Base-by-base conservation (phyloP, 2,797 vertebrate genomes). In the Myotis daubentonii region DNA sequence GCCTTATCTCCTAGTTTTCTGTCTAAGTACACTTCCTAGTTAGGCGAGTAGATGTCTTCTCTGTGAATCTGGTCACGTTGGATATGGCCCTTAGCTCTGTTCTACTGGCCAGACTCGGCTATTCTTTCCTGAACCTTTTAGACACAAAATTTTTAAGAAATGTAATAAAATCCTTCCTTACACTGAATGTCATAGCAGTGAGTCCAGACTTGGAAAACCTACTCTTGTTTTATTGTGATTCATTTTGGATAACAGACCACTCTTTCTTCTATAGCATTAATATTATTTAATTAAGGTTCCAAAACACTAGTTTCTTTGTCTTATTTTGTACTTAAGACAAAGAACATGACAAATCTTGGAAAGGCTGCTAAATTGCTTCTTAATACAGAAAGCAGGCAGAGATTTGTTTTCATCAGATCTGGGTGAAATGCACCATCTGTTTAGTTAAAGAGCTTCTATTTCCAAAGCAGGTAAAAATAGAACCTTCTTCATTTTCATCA, bases 221-320 rank as follows among this genome's bases (percentile, higher is more conserved):
- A 80, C 38, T 97, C 44, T 86, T 89, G 19, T 71, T 51, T 96
- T 95, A 83, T 94, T 95, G 87, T 85, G 44, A 89, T 96, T 86
- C 70, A 76, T 92, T 97, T 94, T 93, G 85, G 28, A 89, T 33
- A 75, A 30, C n/a, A 93, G n/a, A 68, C 23, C 33, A 95, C 36
- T 28, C 33, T 93, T 94, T 96, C 60, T 96, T 94, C 94, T 97
- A 47, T 30, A 97, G 36, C 65, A 96, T 87, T 97, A 89, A 51
- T 83, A 87, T 49, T 97, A 87, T 97, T 98, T 97, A 98, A 97
- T 97, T 97, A 97, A 49, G 30, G 96, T 96, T 97, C 36, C 72
- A 91, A 97, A 92, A 75, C 51, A 88, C 96, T 4, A 92, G 81
- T 94, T 87, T 96, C 65, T 96, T 96, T 95, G 9, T 96, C 74